These are phyloP conservation scores for Vidua macroura DNA, from an alignment of 2,113 vertebrate species.

Conservation along the genomic window DNA sequence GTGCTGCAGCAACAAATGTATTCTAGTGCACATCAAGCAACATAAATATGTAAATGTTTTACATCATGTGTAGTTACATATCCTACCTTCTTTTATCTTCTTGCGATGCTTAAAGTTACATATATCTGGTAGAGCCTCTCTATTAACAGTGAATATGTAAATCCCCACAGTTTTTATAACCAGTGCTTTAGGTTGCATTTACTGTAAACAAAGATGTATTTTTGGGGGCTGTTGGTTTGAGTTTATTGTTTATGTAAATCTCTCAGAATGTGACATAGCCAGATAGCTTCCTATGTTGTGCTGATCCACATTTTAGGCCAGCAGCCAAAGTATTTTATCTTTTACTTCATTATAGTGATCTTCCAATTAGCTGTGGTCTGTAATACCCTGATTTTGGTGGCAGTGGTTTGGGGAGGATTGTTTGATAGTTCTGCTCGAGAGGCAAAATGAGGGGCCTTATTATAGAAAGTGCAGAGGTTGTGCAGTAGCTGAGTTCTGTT, in stretches of 20 bases:
- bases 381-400: conserved; percentile 98
- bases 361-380: conserved; percentile 99
- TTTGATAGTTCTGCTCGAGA: conserved; percentile 99
- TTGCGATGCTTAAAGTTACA: not conserved
- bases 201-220: conserved; percentile 97
- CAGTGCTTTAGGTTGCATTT: conserved; percentile 79
- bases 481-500: conserved; percentile 96
- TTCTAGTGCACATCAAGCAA: conserved; percentile 18
- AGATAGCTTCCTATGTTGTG: conserved; percentile 99
- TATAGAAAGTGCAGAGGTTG: conserved; percentile 95
- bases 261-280: conserved; percentile 98
- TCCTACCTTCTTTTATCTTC: not conserved
- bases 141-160: conserved; percentile 71
- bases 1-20: not conserved
- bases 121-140: conserved; percentile 25
- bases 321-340: conserved; percentile 99
- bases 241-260: conserved; percentile 99
- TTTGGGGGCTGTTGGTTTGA: conserved; percentile 87
- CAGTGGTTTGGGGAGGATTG: conserved; percentile 87
- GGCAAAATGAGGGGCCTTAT: conserved; percentile 99
- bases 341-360: conserved; percentile 99
- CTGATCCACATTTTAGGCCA: conserved; percentile 99
- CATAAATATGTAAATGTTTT: conserved; percentile 70
- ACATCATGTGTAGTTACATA: not conserved
- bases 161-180: conserved; percentile 41